Evolutionary conservation across 2,797 vertebrate genomes (phyloP).

Genomic region (Betta splendens): DNA sequence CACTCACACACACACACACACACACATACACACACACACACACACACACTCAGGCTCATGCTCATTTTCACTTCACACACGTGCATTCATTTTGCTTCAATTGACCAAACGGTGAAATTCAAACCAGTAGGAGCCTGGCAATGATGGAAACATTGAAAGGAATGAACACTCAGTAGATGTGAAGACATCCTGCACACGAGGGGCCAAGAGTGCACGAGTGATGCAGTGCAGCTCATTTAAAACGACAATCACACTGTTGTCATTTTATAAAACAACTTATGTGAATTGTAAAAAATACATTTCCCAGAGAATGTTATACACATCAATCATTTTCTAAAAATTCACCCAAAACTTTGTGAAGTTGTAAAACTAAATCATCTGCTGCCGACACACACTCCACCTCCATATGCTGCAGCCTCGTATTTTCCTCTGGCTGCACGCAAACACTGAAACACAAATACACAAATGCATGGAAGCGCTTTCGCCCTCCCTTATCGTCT

Average conservation of each 20-base stretch:
- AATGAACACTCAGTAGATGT: conserved; percentile 15
- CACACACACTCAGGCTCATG: conserved; percentile 44
- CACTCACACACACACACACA: conserved; percentile 29
- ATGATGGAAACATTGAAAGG: conserved; percentile 45
- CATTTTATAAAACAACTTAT: conserved; percentile 10
- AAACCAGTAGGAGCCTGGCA: conserved; percentile 47
- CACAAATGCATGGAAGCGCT: conserved; percentile 21
- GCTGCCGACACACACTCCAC: background rate
- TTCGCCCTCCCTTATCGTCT: background rate
- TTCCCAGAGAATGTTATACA: background rate
- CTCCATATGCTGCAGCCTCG: background rate
- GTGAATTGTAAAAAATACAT: conserved; percentile 7
- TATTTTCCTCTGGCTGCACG: background rate
- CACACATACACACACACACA: conserved; percentile 30
- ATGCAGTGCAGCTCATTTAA: background rate
- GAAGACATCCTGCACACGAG: background rate
- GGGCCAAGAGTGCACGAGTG: background rate
- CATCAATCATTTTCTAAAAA: background rate
- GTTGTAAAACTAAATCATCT: background rate
- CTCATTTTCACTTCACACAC: conserved; percentile 55
- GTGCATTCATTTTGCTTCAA: conserved; percentile 56
- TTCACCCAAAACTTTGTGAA: background rate
- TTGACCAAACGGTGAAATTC: conserved; percentile 50
- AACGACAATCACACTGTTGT: conserved; percentile 6
- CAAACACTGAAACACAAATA: conserved; percentile 6